phyloP scores from a whole-genome alignment of 2,797 vertebrate genomes.

The Lepus townsendii region DNA sequence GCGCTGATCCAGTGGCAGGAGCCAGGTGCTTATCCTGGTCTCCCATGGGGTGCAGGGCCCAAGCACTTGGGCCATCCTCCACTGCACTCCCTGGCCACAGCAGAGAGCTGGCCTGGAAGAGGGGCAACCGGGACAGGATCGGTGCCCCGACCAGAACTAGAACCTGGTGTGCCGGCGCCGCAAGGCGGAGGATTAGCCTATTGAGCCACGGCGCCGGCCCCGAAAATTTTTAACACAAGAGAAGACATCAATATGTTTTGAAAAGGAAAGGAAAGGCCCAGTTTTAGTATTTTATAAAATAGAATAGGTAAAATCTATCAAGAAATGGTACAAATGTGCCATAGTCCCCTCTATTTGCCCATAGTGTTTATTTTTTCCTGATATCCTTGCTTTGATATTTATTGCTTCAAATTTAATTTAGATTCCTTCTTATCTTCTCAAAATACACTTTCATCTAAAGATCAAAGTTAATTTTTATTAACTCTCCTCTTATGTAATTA shows the following conservation, averaged over 20 bases:
- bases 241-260: neutral
- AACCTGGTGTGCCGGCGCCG: no score
- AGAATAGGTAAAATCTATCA: neutral
- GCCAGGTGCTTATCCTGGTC: no score
- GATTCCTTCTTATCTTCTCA: neutral
- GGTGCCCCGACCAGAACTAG: no score
- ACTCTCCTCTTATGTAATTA: neutral
- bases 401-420: conserved; percentile 44
- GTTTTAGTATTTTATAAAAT: conserved; percentile 13
- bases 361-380: neutral
- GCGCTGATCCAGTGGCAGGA: no score
- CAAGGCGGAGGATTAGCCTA: no score
- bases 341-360: neutral
- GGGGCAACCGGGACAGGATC: no score
- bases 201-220: no score
- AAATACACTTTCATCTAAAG: conserved; percentile 39
- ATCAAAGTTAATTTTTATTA: conserved; percentile 59
- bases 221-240: neutral
- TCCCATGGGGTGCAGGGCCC: no score
- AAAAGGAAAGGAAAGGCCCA: neutral
- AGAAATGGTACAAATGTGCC: neutral
- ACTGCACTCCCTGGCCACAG: no score
- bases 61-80: no score
- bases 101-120: no score
- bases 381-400: neutral